A percentile compares a stretch with the other conserved stretches of the same genome.
Evolutionary conservation across 1,140 invertebrate genomes (phyloP).

Genomic region (Subanguina moxae): DNA sequence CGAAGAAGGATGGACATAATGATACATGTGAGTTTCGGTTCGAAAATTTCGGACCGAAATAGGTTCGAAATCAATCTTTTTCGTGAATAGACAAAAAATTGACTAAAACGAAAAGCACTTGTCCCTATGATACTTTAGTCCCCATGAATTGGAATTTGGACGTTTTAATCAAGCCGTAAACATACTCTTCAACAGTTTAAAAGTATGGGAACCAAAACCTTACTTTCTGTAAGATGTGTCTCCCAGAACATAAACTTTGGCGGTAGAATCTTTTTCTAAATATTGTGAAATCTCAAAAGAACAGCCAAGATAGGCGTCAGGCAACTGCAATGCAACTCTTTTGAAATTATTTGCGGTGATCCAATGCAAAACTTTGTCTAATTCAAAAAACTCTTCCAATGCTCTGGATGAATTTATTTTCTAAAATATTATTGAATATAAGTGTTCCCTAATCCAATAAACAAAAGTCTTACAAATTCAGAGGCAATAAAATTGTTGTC

Average conservation of each 20-base stretch:
- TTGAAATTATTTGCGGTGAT: slow-evolving; percentile 32
- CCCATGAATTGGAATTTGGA: too few relatives aligned
- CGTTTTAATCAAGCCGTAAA: too few relatives aligned
- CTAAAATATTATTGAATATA: slow-evolving; percentile 14
- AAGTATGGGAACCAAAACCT: too few relatives aligned
- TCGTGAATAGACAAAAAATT: too few relatives aligned
- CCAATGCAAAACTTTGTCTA: slow-evolving; percentile 29
- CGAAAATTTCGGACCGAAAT: too few relatives aligned
- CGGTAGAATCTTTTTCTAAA: slow-evolving; percentile 8
- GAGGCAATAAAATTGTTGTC: not conserved
- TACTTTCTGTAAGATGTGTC: slow-evolving; percentile 53
- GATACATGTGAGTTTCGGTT: too few relatives aligned
- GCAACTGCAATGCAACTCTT: slow-evolving; percentile 46
- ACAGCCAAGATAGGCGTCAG: slow-evolving; percentile 37
- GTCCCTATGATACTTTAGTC: too few relatives aligned
- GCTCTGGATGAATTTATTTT: slow-evolving; percentile 1
- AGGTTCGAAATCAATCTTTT: too few relatives aligned
- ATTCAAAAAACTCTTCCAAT: slow-evolving; percentile 47
- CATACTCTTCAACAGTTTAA: too few relatives aligned
- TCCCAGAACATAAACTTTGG: slow-evolving; percentile 42
- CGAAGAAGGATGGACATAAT: too few relatives aligned
- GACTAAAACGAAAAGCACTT: too few relatives aligned
- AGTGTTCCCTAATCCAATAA: not conserved
- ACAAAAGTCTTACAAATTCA: not conserved
- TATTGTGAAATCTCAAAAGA: slow-evolving; percentile 29